Percentiles rank a stretch among this genome's conserved stretches.
Conservation (phyloP, 2,113 vertebrate species). For the Lontra canadensis region DNA sequence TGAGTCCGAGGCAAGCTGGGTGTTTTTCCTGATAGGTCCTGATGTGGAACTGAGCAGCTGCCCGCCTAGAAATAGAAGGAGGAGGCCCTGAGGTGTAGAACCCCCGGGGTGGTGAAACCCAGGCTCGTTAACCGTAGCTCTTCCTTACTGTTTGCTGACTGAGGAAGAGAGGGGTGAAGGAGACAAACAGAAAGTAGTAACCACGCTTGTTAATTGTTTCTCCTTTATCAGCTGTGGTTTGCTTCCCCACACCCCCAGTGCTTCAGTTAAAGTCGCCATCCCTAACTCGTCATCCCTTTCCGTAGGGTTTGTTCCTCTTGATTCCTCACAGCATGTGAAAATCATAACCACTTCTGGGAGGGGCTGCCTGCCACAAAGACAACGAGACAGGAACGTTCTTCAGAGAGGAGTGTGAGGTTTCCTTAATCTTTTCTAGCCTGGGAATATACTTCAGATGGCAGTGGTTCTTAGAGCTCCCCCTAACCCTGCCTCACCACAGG, state of each 20-base stretch:
- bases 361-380: not conserved
- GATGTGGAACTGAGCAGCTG: not conserved
- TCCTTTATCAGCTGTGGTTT: not conserved
- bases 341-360: not conserved
- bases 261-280: not conserved
- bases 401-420: not conserved
- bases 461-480: not conserved
- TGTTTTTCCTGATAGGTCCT: not conserved
- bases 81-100: slow-evolving; percentile 1
- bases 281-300: not conserved
- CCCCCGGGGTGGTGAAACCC: not conserved
- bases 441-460: not conserved
- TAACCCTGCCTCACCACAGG: not conserved
- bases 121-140: not conserved
- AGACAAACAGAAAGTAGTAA: not conserved
- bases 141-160: not conserved
- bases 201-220: not conserved
- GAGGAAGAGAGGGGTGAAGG: not conserved
- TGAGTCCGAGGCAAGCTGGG: not conserved
- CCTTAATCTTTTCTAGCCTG: not conserved
- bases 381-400: not conserved
- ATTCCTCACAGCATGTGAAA: slow-evolving; percentile 25
- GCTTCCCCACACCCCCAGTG: not conserved
- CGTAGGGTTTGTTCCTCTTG: not conserved
- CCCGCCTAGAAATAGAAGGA: slow-evolving; percentile 10